phyloP scores from a whole-genome alignment of 1,140 invertebrate genomes.

The roundworm (Caenorhabditis elegans) region WBcel235 BX284603.4:4113501-4114000 shows the following conservation, averaged over 20 bases:
- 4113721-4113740: too few relatives aligned
- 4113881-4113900: conserved; percentile 27
- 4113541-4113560: not conserved
- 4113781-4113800: conserved; percentile 4
- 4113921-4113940: not conserved
- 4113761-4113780: not conserved
- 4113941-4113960: not conserved
- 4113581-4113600: not conserved
- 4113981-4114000: not conserved
- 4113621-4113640: conserved; percentile 30
- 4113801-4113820: not conserved
- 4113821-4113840: not conserved
- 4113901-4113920: conserved; percentile 33
- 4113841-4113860: conserved; percentile 4
- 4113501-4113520: not conserved
- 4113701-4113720: too few relatives aligned
- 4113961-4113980: too few relatives aligned
- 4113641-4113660: conserved; percentile 24
- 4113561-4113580: not conserved
- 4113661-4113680: not conserved
- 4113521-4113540: not conserved
- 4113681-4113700: not conserved
- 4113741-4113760: too few relatives aligned
- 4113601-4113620: not conserved
- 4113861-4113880: not conserved